These are phyloP conservation scores for Lepilemur ruficaudatus DNA, from an alignment of 2,797 vertebrate species.

Conservation along the genomic window DNA sequence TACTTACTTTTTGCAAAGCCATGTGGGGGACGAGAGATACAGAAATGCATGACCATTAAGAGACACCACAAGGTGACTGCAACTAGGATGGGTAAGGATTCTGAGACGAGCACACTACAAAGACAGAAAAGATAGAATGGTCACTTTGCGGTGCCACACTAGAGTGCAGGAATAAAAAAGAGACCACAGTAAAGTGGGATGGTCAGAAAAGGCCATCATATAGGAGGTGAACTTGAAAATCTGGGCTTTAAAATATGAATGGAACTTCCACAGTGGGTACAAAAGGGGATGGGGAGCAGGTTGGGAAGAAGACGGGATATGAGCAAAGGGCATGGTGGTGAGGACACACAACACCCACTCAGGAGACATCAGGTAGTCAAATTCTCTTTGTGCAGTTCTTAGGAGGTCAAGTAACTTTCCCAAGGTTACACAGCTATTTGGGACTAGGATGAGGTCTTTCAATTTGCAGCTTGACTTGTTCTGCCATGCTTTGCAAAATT, in stretches of 20 bases:
- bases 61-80: background rate
- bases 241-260: background rate
- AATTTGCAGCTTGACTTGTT: background rate
- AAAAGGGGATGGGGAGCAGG: fast-evolving
- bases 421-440: background rate
- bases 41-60: background rate
- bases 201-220: background rate
- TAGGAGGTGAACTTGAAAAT: background rate
- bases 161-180: background rate
- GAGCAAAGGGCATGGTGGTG: background rate
- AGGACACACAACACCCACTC: background rate
- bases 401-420: background rate
- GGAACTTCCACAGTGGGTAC: background rate
- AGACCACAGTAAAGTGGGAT: background rate
- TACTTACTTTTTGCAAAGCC: background rate
- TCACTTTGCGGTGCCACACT: background rate
- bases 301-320: background rate
- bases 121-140: background rate
- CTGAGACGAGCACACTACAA: background rate
- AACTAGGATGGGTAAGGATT: background rate
- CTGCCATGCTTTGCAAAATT: background rate
- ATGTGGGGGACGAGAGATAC: background rate
- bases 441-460: background rate
- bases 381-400: background rate
- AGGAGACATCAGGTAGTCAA: background rate